Percentiles rank a stretch among this genome's conserved stretches.
Conservation (phyloP, 53 echinoderm and acorn worm species). For the Henricia sp. region DNA sequence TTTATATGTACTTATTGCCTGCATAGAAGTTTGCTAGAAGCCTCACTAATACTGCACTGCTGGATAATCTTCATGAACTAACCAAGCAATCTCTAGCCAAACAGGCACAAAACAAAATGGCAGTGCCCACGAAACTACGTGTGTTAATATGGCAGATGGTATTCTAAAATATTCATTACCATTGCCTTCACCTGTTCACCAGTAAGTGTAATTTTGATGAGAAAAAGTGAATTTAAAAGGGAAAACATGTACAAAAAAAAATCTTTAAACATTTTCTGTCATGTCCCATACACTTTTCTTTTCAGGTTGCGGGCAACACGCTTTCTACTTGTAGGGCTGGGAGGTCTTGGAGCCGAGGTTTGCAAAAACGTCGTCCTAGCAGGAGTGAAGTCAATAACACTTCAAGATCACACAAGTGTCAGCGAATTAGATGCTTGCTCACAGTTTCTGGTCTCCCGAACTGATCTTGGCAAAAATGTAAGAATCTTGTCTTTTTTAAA, state of each 20-base stretch:
- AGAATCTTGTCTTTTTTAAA: not conserved
- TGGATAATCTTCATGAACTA: too few relatives aligned
- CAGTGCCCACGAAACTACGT: too few relatives aligned
- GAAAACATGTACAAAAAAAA: too few relatives aligned
- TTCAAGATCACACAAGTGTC: constrained; percentile 79
- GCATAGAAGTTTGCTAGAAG: too few relatives aligned
- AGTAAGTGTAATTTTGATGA: not conserved
- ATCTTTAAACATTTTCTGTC: too few relatives aligned
- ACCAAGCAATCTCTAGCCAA: too few relatives aligned
- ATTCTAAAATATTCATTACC: constrained; percentile 9
- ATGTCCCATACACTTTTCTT: not conserved
- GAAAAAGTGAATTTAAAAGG: too few relatives aligned
- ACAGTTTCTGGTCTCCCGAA: constrained; percentile 91
- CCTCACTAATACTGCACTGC: too few relatives aligned
- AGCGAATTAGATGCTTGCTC: constrained; percentile 83
- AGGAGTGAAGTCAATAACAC: constrained; percentile 90
- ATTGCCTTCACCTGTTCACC: not conserved
- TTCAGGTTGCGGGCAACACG: constrained; percentile 82
- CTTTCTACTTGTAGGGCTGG: constrained; percentile 83
- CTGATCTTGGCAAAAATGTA: constrained; percentile 78
- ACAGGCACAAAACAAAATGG: too few relatives aligned
- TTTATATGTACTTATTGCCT: too few relatives aligned
- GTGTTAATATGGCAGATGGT: too few relatives aligned
- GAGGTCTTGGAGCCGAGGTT: constrained; percentile 95
- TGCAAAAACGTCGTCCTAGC: constrained; percentile 97